Base-by-base conservation (phyloP, 2,888 invertebrate genomes). In the Euproctis similis region DNA sequence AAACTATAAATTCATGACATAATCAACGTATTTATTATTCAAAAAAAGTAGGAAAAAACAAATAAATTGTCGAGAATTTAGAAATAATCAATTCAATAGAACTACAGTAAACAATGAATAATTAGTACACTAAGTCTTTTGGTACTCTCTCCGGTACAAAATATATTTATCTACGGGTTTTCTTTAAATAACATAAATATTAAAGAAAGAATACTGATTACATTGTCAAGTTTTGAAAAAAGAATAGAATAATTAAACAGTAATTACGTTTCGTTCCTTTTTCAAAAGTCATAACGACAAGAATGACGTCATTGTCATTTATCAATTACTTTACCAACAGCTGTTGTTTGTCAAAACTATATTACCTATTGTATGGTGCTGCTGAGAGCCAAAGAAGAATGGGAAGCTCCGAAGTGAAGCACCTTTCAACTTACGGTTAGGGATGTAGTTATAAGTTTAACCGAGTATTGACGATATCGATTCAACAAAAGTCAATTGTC, bases 61-160 rank as follows among this genome's bases (percentile, higher is more conserved):
- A 42, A 36, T 34, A 39, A 35, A 46, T 30, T 35, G 41, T 42
- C n/a, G n/a, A n/a, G n/a, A n/a, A 31, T 40, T 31, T 30, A 28
- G 30, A 42, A 31, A 41, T 19, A 33, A 33, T 17, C 31, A 16
- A 27, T 38, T n/a, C n/a, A n/a, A n/a, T n/a, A n/a, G n/a, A n/a
- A n/a, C n/a, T n/a, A n/a, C n/a, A n/a, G n/a, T n/a, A n/a, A n/a
- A n/a, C n/a, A n/a, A n/a, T n/a, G n/a, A n/a, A n/a, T n/a, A n/a
- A n/a, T n/a, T n/a, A 26, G 18, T 21, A 28, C 36, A 42, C 56
- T 68, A 76, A 71, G 73, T 72, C 6, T 76, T 72, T 61, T 58
- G 44, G 61, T 63, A 67, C 62, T 75, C 73, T 77, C 75, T 74
- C 76, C 66, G 52, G 54, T 43, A 49, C 36, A 35, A 34, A 28